A percentile compares a stretch with the other conserved stretches of the same genome.
Evolutionary conservation across 2,797 vertebrate genomes (phyloP).

Genomic region (Hippoglossus hippoglossus): DNA sequence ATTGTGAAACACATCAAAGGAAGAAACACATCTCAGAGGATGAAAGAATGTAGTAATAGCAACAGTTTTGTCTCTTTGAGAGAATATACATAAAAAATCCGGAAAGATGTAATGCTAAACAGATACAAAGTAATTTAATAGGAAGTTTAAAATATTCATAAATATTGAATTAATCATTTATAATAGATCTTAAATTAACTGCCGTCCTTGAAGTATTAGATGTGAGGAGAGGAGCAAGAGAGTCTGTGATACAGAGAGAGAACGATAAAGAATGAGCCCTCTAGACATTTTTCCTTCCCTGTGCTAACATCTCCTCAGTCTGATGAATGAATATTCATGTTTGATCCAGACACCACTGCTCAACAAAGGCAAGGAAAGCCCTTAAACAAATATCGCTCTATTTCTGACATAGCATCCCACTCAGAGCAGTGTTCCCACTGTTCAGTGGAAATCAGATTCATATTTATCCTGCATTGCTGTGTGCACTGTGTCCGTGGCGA

Average conservation of each 20-base stretch:
- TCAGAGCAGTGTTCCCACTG: slow-evolving; percentile 24
- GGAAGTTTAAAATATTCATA: slow-evolving; percentile 88
- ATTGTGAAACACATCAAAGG: slow-evolving; percentile 84
- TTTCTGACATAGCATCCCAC: slow-evolving; percentile 53
- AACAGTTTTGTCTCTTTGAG: slow-evolving; percentile 78
- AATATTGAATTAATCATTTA: slow-evolving; percentile 90
- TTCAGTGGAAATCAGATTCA: slow-evolving; percentile 43
- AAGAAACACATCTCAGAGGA: slow-evolving; percentile 76
- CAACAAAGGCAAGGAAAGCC: slow-evolving; percentile 67
- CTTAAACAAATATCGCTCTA: slow-evolving; percentile 65
- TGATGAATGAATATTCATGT: slow-evolving; percentile 82
- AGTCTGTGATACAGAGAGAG: slow-evolving; percentile 68
- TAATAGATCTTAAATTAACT: slow-evolving; percentile 88
- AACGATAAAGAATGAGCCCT: slow-evolving; percentile 79
- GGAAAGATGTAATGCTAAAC: slow-evolving; percentile 83
- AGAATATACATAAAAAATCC: slow-evolving; percentile 65
- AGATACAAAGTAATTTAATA: slow-evolving; percentile 87
- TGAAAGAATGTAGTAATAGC: slow-evolving; percentile 71
- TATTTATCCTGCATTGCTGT: slow-evolving; percentile 25
- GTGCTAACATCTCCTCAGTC: slow-evolving; percentile 78
- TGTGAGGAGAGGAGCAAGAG: slow-evolving; percentile 70
- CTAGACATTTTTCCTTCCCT: slow-evolving; percentile 80
- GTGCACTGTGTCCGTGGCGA: slow-evolving; percentile 7
- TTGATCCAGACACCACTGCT: slow-evolving; percentile 73
- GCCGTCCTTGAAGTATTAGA: slow-evolving; percentile 85